phyloP scores from a whole-genome alignment of 23 tunicate genomes.

The Ascidia mentula region DNA sequence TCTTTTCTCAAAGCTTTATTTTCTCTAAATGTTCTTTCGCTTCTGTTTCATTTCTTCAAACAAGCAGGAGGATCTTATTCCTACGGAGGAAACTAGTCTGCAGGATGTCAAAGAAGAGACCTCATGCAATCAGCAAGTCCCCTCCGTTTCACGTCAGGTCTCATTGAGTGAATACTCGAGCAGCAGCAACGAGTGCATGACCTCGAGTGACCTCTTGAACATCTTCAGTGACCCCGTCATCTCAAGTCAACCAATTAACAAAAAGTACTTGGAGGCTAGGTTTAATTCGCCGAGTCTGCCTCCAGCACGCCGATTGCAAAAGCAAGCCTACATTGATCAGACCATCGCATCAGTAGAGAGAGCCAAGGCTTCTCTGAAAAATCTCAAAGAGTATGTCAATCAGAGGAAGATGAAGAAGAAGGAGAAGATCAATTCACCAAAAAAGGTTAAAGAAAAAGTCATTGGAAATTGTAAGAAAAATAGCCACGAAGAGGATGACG shows the following conservation, averaged over 20 bases:
- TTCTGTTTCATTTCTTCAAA: not conserved
- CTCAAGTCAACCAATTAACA: conserved; percentile 21
- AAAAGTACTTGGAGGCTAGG: conserved; percentile 29
- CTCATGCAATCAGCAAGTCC: not conserved
- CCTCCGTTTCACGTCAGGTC: not conserved
- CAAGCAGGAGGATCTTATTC: not conserved
- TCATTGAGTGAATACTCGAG: not conserved
- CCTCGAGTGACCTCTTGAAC: conserved; percentile 1
- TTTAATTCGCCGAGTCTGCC: not conserved
- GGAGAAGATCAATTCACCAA: not conserved
- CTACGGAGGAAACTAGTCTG: not conserved
- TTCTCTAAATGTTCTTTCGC: not conserved
- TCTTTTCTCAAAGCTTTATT: not conserved
- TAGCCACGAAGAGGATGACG: not conserved
- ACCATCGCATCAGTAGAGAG: conserved; percentile 51
- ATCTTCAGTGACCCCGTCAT: conserved; percentile 1
- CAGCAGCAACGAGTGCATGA: not conserved
- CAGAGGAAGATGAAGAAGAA: conserved; percentile 20
- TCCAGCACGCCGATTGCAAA: not conserved
- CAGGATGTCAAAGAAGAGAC: not conserved
- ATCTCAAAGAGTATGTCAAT: conserved; percentile 34
- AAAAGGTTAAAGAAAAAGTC: not conserved
- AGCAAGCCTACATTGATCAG: conserved; percentile 40
- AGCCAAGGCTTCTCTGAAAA: conserved; percentile 42
- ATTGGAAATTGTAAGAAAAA: not conserved